These are phyloP conservation scores for Pecten maximus DNA, from an alignment of 2,888 invertebrate genomes.

Conservation along the genomic window DNA sequence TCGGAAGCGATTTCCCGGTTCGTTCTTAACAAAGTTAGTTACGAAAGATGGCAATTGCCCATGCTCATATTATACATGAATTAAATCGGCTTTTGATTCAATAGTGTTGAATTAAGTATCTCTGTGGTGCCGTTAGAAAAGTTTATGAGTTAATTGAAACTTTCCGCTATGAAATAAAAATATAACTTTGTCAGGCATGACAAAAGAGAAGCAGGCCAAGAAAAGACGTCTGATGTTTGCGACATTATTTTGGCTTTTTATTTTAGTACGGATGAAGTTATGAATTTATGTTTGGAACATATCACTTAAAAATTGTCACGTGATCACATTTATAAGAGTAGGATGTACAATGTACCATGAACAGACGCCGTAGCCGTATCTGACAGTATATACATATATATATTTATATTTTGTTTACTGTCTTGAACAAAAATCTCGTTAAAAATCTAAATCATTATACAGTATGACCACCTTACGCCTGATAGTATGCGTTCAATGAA, in stretches of 20 bases:
- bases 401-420: too few relatives aligned
- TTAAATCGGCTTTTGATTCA: slow-evolving; percentile 30
- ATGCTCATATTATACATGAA: not conserved
- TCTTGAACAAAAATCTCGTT: too few relatives aligned
- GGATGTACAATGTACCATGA: too few relatives aligned
- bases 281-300: not conserved
- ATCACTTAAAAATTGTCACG: not conserved
- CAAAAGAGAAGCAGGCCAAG: not conserved
- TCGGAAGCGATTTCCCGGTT: not conserved
- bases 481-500: not conserved
- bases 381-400: too few relatives aligned
- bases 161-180: not conserved
- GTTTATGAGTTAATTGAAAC: not conserved
- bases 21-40: slow-evolving; percentile 12
- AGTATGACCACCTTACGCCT: not conserved
- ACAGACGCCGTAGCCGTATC: too few relatives aligned
- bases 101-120: not conserved
- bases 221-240: not conserved
- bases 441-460: not conserved
- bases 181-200: not conserved
- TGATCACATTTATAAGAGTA: not conserved
- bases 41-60: not conserved
- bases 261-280: not conserved
- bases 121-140: not conserved
- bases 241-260: slow-evolving; percentile 3